Base-by-base conservation (phyloP, 2,797 vertebrate genomes). In the Coracias cyanogaster region DNA sequence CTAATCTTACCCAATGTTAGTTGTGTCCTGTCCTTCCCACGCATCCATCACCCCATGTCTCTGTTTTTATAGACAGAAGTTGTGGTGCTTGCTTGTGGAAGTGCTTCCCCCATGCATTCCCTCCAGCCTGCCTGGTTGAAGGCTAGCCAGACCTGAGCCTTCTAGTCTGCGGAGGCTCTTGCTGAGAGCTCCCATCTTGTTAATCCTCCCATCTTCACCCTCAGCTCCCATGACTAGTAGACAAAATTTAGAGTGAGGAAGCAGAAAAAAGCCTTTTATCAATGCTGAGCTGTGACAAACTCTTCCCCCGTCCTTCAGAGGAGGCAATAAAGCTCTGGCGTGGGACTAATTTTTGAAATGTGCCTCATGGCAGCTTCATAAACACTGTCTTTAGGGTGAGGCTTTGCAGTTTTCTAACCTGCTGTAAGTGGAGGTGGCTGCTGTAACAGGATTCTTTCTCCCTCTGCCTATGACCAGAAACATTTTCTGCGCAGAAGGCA, bases 101-200 rank as follows among this genome's bases (percentile, higher is more conserved):
- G 10, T 18, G 15, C 51, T 73, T 67, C 6, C 3, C 1, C 1
- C 41, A 51, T 22, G 31, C 37, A 37, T 37, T 37, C 37, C 37
- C 37, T 37, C 37, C 37, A 37, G 12, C 37, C 37, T 37, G 37
- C 37, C 11, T 66, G 31, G 16, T 25, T 86, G 73, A 64, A 82
- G 31, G 51, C 26, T 12, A 28, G 43, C 61, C 43, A 31, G 37
- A 54, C n/a, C 37, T 43, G 69, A 90, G 61, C 24, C 8, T 26
- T 45, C 37, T 57, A 2, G 2, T 12, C 6, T 0, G 0, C 1
- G 1, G 54, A 66, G 35, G 35, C 37, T 64, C 17, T 61, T 89
- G 41, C 73, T 93, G 43, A 54, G 37, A 37, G 37, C 37, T 37
- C 37, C 37, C 37, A 37, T 37, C 37, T 37, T 76, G 43, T 43